These are phyloP conservation scores for Aplocera efformata DNA, from an alignment of 2,888 invertebrate genomes.

Conservation along the genomic window DNA sequence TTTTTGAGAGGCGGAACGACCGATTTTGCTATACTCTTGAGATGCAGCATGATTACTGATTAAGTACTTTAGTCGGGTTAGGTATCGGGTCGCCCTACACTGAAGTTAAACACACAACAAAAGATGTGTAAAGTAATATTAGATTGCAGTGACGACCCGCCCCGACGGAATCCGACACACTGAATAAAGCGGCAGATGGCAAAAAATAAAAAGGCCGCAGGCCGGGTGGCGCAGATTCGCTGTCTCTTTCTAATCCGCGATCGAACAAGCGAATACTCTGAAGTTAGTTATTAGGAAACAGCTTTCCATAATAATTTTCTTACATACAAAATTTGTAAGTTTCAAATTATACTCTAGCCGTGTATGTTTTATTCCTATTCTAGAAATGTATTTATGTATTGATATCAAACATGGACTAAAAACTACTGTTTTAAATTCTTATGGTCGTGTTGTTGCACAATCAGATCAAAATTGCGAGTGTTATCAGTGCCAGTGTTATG, in stretches of 20 bases:
- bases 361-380: neutral
- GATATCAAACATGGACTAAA: too few species aligned
- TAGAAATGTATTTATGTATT: too few species aligned
- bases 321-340: conserved; percentile 2
- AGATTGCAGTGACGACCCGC: conserved; percentile 73
- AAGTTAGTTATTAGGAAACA: conserved; percentile 26
- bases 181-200: conserved; percentile 52
- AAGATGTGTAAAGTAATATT: conserved; percentile 47
- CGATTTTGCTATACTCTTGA: conserved; percentile 84
- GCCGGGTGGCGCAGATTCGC: conserved; percentile 44
- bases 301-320: conserved; percentile 16
- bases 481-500: conserved; percentile 11
- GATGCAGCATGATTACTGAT: conserved; percentile 84
- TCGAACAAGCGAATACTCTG: conserved; percentile 31
- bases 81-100: conserved; percentile 72
- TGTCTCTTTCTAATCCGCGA: conserved; percentile 40
- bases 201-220: conserved; percentile 51
- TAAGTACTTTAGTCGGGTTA: conserved; percentile 65
- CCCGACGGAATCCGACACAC: conserved; percentile 69
- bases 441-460: neutral
- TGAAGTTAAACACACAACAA: conserved; percentile 56
- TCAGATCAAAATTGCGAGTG: conserved; percentile 6
- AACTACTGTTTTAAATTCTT: neutral
- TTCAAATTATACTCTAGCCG: conserved; percentile 1
- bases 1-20: conserved; percentile 79